A percentile compares a stretch with the other conserved stretches of the same genome.
phyloP scores from a whole-genome alignment of 1,140 invertebrate genomes.

The Euwallacea similis region DNA sequence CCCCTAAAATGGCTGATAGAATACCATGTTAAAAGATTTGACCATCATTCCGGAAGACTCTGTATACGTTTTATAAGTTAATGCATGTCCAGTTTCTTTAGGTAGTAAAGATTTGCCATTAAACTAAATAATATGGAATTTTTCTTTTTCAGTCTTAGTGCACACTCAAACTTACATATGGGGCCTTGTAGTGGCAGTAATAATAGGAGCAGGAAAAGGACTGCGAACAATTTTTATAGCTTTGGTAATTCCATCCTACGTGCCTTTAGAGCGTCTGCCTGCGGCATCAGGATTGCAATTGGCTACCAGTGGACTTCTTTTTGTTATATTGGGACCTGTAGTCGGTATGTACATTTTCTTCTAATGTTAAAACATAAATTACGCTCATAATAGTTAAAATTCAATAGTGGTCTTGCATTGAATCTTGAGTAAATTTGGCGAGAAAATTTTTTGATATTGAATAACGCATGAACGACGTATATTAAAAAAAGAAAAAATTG shows the following conservation, averaged over 20 bases:
- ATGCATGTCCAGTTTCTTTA: too few species aligned
- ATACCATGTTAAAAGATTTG: too few species aligned
- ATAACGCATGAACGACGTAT: too few species aligned
- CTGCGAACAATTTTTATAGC: conserved; percentile 68
- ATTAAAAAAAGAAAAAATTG: too few species aligned
- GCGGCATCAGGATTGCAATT: conserved; percentile 66
- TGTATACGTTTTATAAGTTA: too few species aligned
- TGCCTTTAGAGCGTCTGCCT: conserved; percentile 63
- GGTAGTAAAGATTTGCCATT: too few species aligned
- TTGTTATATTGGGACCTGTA: conserved; percentile 60
- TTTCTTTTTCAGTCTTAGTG: conserved; percentile 44
- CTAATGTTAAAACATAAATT: background rate
- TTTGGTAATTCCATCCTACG: conserved; percentile 65
- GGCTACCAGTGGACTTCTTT: conserved; percentile 62
- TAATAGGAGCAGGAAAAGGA: conserved; percentile 66
- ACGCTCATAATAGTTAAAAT: too few species aligned
- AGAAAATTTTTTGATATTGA: too few species aligned
- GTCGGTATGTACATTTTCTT: conserved; percentile 55
- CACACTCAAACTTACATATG: conserved; percentile 44
- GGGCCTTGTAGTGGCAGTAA: conserved; percentile 55
- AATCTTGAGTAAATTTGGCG: background rate
- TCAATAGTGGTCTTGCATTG: background rate
- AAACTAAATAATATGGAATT: background rate
- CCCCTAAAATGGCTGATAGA: too few species aligned
- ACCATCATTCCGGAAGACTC: too few species aligned